A percentile compares a stretch with the other conserved stretches of the same genome.
Conservation (phyloP, 2,888 invertebrate species). For the Poecilus cupreus region DNA sequence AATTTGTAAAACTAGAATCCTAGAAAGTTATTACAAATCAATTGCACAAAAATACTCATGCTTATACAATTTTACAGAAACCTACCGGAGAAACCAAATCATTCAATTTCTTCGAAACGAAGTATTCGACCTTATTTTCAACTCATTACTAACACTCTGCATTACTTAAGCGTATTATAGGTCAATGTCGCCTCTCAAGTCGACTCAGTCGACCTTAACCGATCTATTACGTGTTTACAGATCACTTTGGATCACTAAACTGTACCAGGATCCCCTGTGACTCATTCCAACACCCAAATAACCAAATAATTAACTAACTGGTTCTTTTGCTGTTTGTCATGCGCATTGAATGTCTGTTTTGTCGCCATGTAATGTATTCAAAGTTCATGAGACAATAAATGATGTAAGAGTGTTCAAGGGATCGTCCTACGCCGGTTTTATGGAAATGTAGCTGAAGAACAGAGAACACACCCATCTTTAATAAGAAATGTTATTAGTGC, state of each 20-base stretch:
- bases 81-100: neutral
- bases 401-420: conserved; percentile 32
- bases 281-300: neutral
- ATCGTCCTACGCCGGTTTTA: conserved; percentile 6
- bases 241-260: neutral
- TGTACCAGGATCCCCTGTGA: conserved; percentile 13
- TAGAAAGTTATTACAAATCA: neutral
- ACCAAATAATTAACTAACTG: no score
- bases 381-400: conserved; percentile 27
- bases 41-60: neutral
- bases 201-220: conserved; percentile 12
- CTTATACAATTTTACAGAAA: neutral
- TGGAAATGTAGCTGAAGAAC: conserved; percentile 12
- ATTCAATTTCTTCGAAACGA: neutral
- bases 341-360: neutral
- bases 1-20: neutral
- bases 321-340: neutral
- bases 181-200: neutral
- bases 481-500: conserved; percentile 25
- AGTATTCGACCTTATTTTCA: conserved; percentile 2
- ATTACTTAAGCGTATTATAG: conserved; percentile 16
- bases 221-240: conserved; percentile 16
- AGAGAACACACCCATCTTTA: neutral
- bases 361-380: conserved; percentile 18
- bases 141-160: neutral